A percentile compares a stretch with the other conserved stretches of the same genome.
Evolutionary conservation across 2,113 vertebrate species (phyloP).

Genomic region (Potamarius usumacintae): DNA sequence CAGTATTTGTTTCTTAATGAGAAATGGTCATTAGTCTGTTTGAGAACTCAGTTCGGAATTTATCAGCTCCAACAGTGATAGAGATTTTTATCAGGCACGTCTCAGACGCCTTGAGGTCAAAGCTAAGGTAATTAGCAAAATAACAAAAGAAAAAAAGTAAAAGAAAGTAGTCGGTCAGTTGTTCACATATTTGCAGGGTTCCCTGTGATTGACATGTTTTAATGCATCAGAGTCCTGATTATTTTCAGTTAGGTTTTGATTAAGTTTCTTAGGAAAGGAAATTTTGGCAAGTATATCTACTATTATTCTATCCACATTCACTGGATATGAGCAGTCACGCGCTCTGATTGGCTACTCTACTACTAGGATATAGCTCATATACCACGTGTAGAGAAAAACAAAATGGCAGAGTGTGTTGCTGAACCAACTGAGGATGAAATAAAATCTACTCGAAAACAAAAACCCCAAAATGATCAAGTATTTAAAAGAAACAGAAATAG

Average conservation of each 20-base stretch:
- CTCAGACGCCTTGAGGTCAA: slow-evolving; percentile 31
- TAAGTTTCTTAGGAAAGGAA: too few species aligned
- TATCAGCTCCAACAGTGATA: slow-evolving; percentile 48
- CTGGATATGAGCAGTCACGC: too few species aligned
- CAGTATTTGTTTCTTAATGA: slow-evolving; percentile 54
- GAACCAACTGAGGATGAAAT: too few species aligned
- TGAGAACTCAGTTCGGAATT: slow-evolving; percentile 46
- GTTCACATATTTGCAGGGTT: neutral
- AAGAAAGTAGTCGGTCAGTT: neutral
- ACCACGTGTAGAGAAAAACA: too few species aligned
- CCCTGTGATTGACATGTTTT: neutral
- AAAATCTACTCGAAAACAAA: too few species aligned
- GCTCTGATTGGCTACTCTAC: too few species aligned
- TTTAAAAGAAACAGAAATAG: too few species aligned
- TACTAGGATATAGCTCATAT: too few species aligned
- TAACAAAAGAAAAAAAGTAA: neutral
- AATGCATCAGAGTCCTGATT: neutral
- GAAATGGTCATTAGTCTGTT: slow-evolving; percentile 52
- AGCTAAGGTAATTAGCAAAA: slow-evolving; percentile 35
- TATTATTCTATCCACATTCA: too few species aligned
- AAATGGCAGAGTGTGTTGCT: too few species aligned
- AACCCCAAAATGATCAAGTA: too few species aligned
- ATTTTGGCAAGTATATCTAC: too few species aligned
- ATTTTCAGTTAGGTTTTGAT: slow-evolving; percentile 11
- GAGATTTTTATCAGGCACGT: slow-evolving; percentile 46